Conservation (phyloP, 2,113 vertebrate species). For the Capricornis sumatraensis region DNA sequence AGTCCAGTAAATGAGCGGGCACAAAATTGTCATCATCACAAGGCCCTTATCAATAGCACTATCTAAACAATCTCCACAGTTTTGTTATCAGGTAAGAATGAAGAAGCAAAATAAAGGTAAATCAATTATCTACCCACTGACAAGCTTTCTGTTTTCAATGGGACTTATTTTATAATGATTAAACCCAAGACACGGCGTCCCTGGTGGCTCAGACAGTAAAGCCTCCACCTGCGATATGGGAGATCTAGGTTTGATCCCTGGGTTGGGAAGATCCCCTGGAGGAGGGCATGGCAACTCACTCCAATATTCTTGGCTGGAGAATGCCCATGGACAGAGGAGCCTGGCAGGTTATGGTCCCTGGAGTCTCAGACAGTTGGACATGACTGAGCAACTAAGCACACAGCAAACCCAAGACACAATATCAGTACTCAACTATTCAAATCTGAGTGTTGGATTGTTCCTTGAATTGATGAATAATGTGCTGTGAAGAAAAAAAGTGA, state of each 20-base stretch:
- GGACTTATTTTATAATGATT: constrained; percentile 18
- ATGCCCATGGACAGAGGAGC: not conserved
- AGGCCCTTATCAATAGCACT: not conserved
- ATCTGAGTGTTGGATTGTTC: not conserved
- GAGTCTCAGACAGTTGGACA: not conserved
- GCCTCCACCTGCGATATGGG: not conserved
- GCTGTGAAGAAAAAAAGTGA: not conserved
- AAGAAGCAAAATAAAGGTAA: constrained; percentile 39
- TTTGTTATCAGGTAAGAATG: constrained; percentile 12
- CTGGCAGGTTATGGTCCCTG: not conserved
- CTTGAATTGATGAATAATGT: constrained; percentile 23
- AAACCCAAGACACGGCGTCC: not conserved
- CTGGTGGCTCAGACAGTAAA: not conserved
- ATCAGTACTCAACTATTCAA: not conserved
- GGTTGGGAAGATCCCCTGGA: not conserved
- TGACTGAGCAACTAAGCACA: not conserved
- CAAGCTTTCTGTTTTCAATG: constrained; percentile 14
- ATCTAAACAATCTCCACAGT: constrained; percentile 10
- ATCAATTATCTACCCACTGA: constrained; percentile 5
- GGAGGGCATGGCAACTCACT: not conserved
- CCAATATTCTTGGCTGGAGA: not conserved
- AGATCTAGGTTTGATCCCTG: not conserved
- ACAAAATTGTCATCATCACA: not conserved
- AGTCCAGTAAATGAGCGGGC: not conserved
- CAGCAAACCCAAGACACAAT: not conserved